These are phyloP conservation scores for Resseliella maxima DNA, from an alignment of 2,888 invertebrate genomes.

Conservation along the genomic window DNA sequence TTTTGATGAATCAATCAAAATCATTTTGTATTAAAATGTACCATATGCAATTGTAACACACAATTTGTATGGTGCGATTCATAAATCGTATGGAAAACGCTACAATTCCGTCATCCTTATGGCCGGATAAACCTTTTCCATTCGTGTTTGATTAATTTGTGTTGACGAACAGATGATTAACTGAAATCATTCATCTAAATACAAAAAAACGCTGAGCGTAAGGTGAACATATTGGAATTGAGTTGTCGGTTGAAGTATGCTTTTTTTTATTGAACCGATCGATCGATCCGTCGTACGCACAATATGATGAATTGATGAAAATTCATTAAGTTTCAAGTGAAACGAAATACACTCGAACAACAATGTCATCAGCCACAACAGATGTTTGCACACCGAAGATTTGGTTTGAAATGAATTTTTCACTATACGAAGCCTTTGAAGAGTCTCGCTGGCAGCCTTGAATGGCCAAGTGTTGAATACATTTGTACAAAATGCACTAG, in stretches of 20 bases:
- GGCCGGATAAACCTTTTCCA: conserved; percentile 26
- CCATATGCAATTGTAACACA: background rate
- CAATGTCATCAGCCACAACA: conserved; percentile 42
- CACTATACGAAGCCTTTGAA: background rate
- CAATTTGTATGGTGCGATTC: too few species aligned
- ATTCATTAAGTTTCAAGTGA: conserved; percentile 23
- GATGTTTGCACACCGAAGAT: background rate
- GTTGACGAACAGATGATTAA: conserved; percentile 35
- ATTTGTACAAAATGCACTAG: background rate
- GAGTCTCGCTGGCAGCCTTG: background rate
- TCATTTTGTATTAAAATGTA: background rate
- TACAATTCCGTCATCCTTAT: conserved; percentile 40
- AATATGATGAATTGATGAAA: conserved; percentile 51
- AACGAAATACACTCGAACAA: background rate
- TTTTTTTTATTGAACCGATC: too few species aligned
- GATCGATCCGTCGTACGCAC: background rate
- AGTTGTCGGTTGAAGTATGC: conserved; percentile 4
- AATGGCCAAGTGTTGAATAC: background rate
- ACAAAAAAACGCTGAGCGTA: background rate
- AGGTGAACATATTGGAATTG: conserved; percentile 53
- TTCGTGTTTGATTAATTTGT: conserved; percentile 38
- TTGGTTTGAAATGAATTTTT: background rate
- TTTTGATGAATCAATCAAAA: conserved; percentile 48
- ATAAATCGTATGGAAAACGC: background rate
- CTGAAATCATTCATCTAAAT: conserved; percentile 16